Evolutionary conservation across 2,888 invertebrate genomes (phyloP).

Genomic region (Torymus tubicola): DNA sequence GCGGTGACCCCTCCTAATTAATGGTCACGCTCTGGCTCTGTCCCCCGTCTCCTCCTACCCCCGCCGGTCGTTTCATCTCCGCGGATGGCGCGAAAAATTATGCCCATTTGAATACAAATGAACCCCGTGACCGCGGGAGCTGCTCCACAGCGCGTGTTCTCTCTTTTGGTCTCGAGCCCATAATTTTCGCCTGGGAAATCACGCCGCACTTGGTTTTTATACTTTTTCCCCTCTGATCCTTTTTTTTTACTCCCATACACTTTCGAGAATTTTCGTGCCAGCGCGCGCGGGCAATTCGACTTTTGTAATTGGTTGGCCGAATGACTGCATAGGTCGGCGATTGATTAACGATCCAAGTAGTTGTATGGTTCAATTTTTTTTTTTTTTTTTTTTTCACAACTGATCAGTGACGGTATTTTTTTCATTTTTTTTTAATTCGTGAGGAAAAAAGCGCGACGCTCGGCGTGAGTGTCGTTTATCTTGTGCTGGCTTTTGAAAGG

Average conservation of each 20-base stretch:
- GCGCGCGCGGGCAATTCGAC: not conserved
- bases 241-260: conserved; percentile 6
- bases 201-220: not conserved
- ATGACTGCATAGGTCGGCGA: conserved; percentile 2
- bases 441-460: no score
- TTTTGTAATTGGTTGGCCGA: not conserved
- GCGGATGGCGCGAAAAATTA: conserved; percentile 65
- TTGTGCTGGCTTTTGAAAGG: no score
- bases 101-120: conserved; percentile 65
- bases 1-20: conserved; percentile 66
- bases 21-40: conserved; percentile 62
- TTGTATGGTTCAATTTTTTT: not conserved
- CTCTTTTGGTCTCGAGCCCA: not conserved
- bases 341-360: conserved; percentile 25
- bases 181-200: conserved; percentile 15
- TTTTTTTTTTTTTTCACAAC: not conserved
- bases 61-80: conserved; percentile 7
- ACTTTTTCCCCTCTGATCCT: not conserved
- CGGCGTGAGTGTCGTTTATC: no score
- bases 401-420: not conserved
- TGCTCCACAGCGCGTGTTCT: no score
- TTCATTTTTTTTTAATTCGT: not conserved
- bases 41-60: not conserved
- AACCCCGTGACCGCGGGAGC: conserved; percentile 51
- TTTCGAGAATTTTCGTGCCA: no score